phyloP scores from a whole-genome alignment of 2,888 invertebrate genomes.

The Drosophila glabriapex region DNA sequence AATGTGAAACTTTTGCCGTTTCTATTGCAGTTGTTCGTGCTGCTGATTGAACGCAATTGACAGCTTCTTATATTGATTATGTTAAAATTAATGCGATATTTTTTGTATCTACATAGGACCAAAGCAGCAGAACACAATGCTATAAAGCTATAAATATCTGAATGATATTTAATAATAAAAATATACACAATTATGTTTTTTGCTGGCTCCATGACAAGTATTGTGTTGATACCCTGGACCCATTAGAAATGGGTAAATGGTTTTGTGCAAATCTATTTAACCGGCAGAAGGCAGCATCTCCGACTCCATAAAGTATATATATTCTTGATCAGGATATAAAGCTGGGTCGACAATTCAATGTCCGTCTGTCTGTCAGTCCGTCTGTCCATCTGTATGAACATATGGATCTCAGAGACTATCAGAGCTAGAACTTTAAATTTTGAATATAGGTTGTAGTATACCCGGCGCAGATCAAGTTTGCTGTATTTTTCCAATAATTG shows the following conservation, averaged over 20 bases:
- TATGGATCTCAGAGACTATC: background rate
- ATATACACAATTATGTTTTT: background rate
- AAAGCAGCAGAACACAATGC: background rate
- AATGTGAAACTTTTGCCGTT: slow-evolving; percentile 14
- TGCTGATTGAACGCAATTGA: slow-evolving; percentile 33
- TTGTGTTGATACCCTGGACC: background rate
- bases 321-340: background rate
- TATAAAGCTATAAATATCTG: background rate
- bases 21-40: slow-evolving; percentile 24
- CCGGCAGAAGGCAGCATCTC: too few species aligned
- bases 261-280: too few species aligned
- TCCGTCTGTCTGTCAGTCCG: too few species aligned
- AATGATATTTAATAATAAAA: background rate
- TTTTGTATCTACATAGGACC: background rate
- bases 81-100: slow-evolving; percentile 13
- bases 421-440: background rate
- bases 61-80: slow-evolving; percentile 61
- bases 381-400: background rate
- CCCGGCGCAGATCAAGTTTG: background rate
- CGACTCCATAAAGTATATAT: background rate
- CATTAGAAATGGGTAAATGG: too few species aligned
- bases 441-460: background rate
- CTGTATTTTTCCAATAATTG: background rate
- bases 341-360: too few species aligned
- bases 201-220: background rate